These are phyloP conservation scores for Loriculus beryllinus DNA, from an alignment of 2,797 vertebrate genomes.

Conservation along the genomic window DNA sequence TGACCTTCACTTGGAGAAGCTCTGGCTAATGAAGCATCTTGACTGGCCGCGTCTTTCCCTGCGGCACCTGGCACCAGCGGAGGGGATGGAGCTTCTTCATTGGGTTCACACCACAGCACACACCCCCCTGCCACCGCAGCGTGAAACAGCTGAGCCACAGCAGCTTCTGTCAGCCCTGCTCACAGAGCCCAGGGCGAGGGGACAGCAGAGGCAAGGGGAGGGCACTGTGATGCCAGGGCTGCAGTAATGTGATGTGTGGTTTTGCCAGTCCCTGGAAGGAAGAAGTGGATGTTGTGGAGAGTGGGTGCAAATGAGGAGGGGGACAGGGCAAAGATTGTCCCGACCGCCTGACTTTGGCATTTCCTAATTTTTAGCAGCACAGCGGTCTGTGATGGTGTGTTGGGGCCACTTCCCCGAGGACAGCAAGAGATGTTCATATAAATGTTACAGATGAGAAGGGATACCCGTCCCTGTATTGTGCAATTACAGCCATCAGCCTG, in stretches of 20 bases:
- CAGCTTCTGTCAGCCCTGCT: rapidly evolving
- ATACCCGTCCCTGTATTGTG: background rate
- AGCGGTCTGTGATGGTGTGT: rapidly evolving
- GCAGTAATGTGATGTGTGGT: background rate
- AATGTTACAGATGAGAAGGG: background rate
- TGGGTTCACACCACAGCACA: background rate
- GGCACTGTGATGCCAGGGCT: rapidly evolving
- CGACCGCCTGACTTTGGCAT: rapidly evolving
- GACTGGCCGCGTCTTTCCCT: background rate
- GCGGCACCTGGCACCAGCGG: rapidly evolving
- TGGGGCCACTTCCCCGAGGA: rapidly evolving
- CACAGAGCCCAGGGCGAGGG: rapidly evolving
- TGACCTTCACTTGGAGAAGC: background rate
- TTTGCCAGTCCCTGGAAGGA: background rate
- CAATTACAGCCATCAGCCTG: background rate
- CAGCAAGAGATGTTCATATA: background rate
- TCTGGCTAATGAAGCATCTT: background rate
- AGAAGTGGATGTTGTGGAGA: background rate
- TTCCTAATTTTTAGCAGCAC: background rate
- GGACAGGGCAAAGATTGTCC: background rate
- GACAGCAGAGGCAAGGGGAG: rapidly evolving
- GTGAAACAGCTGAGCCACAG: rapidly evolving
- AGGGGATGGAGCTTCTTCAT: background rate
- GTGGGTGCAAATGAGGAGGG: background rate
- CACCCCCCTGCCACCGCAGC: background rate